phyloP scores from a whole-genome alignment of 2,113 vertebrate genomes.

The Polypterus senegalus region DNA sequence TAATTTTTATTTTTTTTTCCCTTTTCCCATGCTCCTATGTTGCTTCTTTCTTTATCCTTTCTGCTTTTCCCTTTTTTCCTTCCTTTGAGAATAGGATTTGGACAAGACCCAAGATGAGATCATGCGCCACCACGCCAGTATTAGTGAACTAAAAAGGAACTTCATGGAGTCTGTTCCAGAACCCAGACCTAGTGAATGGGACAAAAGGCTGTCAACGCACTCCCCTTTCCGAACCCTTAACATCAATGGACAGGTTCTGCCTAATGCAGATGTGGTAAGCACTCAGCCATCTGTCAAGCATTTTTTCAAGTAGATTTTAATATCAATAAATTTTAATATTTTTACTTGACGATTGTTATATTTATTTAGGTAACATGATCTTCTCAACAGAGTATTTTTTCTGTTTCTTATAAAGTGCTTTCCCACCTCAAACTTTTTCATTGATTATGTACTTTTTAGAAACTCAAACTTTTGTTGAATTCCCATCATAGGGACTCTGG shows the following conservation, averaged over 20 bases:
- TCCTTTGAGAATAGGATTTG: constrained; percentile 56
- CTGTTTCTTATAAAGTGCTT: no score
- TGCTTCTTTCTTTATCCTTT: background rate
- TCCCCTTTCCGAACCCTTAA: constrained; percentile 82
- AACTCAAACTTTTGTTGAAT: no score
- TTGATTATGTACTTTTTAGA: no score
- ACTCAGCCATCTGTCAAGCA: no score
- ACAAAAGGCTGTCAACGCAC: constrained; percentile 85
- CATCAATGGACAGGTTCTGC: constrained; percentile 78
- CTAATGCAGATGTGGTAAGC: constrained; percentile 75
- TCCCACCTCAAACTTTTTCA: no score
- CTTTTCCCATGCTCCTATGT: background rate
- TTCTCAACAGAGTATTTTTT: no score
- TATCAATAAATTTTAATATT: no score
- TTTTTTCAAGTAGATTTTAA: no score
- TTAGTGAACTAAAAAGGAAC: constrained; percentile 92
- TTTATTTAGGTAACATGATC: no score
- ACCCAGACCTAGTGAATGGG: constrained; percentile 86
- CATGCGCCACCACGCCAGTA: constrained; percentile 89
- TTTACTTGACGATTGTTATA: no score
- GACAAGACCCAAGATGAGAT: constrained; percentile 91
- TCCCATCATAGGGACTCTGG: no score
- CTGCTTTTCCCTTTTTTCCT: constrained; percentile 7
- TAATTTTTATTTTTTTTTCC: constrained; percentile 4
- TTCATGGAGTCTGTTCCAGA: constrained; percentile 94